A percentile compares a stretch with the other conserved stretches of the same genome.
These are phyloP conservation scores for Subacronicta megacephala DNA, from an alignment of 2,888 invertebrate genomes.

Conservation along the genomic window DNA sequence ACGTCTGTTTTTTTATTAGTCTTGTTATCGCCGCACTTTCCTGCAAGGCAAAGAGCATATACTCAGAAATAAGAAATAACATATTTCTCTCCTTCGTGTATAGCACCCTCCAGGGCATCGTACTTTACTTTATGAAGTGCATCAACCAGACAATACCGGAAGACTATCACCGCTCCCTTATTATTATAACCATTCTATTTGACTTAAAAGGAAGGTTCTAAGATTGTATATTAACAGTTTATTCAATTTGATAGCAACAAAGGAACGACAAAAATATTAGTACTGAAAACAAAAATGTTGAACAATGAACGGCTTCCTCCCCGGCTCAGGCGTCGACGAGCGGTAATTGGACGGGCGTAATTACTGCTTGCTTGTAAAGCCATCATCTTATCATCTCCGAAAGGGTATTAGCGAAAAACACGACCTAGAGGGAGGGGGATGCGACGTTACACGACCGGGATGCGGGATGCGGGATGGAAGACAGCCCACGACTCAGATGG, in stretches of 20 bases:
- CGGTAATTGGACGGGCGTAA: conserved; percentile 85
- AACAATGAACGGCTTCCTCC: conserved; percentile 71
- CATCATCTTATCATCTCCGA: conserved; percentile 87
- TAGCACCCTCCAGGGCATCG: background rate
- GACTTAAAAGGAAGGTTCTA: background rate
- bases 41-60: background rate
- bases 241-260: conserved; percentile 40
- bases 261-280: conserved; percentile 58
- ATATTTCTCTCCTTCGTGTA: background rate
- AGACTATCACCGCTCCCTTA: background rate
- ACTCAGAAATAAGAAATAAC: background rate
- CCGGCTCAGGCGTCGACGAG: conserved; percentile 63
- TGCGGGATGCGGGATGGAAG: conserved; percentile 75
- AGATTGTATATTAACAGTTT: conserved; percentile 24
- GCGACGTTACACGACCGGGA: conserved; percentile 63
- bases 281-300: conserved; percentile 66
- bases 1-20: conserved; percentile 8
- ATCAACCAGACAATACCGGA: background rate
- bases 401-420: conserved; percentile 87
- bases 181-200: background rate
- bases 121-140: background rate
- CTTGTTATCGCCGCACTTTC: background rate
- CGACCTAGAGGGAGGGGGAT: conserved; percentile 66
- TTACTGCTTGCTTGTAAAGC: conserved; percentile 88
- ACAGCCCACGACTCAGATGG: conserved; percentile 82